phyloP scores from a whole-genome alignment of 2,113 vertebrate genomes.

The Corythaeola cristata region DNA sequence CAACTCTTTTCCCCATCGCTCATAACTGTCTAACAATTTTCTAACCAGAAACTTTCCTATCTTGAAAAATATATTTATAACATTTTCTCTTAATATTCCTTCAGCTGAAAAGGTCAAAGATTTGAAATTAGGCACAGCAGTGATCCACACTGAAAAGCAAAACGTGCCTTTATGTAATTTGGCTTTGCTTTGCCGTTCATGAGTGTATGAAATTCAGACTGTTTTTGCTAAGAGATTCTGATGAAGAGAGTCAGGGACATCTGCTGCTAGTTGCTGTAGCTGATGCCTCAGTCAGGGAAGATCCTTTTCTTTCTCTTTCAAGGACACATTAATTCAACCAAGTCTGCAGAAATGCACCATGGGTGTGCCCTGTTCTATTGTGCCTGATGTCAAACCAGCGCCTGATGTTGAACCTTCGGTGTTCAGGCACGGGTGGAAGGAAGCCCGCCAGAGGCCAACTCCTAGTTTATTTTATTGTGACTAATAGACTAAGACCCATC shows the following conservation, averaged over 20 bases:
- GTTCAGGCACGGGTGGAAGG: background rate
- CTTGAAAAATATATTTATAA: background rate
- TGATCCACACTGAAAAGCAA: background rate
- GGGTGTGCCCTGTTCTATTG: background rate
- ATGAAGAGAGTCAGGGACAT: background rate
- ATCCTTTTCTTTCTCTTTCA: background rate
- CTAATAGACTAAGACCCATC: background rate
- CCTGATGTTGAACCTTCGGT: background rate
- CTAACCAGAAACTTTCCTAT: background rate
- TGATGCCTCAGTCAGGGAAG: background rate
- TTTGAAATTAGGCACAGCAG: background rate
- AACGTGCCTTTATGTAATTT: background rate
- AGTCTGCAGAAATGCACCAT: background rate
- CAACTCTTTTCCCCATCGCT: background rate
- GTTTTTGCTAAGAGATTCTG: background rate
- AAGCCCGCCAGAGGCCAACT: background rate
- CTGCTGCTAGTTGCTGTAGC: background rate
- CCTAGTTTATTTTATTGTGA: background rate
- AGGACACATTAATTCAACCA: background rate
- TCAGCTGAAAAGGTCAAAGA: background rate
- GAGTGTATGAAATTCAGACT: background rate
- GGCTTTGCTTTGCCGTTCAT: background rate
- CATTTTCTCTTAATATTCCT: background rate
- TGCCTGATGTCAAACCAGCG: background rate
- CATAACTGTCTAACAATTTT: background rate